Percentiles rank a stretch among this genome's conserved stretches.
Evolutionary conservation across 2,888 invertebrate genomes (phyloP).

Genomic region (Zhuqinia jingwanae): DNA sequence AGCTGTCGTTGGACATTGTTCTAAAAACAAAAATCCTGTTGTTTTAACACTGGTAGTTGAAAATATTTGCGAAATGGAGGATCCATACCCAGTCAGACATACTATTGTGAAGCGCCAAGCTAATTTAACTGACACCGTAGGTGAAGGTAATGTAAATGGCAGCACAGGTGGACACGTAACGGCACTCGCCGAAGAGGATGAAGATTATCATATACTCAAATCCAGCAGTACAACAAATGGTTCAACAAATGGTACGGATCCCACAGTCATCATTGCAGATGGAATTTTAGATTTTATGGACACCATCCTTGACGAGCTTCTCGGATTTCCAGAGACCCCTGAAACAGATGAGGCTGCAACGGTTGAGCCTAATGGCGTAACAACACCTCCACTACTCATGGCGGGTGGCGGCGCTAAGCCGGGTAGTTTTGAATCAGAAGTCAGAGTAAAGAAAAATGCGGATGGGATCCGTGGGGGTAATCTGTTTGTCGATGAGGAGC

Average conservation of each 20-base stretch:
- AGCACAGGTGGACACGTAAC: no score
- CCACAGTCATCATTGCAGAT: neutral
- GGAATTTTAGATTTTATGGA: constrained; percentile 33
- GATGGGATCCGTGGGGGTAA: neutral
- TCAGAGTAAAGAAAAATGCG: neutral
- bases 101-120: neutral
- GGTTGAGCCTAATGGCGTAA: no score
- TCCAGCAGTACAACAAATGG: neutral
- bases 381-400: no score
- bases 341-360: neutral
- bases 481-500: neutral
- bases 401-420: no score
- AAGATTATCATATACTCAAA: neutral
- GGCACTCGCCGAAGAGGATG: constrained; percentile 19
- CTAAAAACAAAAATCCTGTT: no score
- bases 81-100: neutral
- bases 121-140: neutral
- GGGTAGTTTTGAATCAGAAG: no score
- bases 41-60: neutral
- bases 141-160: neutral
- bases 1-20: no score
- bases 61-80: neutral
- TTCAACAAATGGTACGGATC: constrained; percentile 1
- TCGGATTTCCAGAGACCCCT: neutral
- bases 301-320: constrained; percentile 2